Base-by-base conservation (phyloP, 2,113 vertebrate species). In the Elaphurus davidianus region DNA sequence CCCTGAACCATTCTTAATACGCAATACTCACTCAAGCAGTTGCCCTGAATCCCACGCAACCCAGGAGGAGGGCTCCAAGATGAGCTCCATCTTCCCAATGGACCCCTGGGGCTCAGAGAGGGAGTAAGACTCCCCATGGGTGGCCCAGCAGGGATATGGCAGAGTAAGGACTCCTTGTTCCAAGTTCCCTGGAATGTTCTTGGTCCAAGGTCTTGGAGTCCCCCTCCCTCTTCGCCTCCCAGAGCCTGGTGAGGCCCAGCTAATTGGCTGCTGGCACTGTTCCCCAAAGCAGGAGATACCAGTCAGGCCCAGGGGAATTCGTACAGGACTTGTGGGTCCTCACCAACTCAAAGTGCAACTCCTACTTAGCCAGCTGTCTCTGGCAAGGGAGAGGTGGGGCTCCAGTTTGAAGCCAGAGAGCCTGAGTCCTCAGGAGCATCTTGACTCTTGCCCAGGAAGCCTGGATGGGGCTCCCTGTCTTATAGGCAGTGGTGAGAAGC, bases 11-110 rank as follows among this genome's bases (percentile, higher is more conserved):
- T 30, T 47, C 76, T 33, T 43, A 67, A 25, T 0, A 52, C 0
- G 0, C 1, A 23, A 1, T 1, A 16, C 0, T 1, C n/a, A n/a
- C 87, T 43, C 47, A 47, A 11, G n/a, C 19, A 33, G 27, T 25
- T 10, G 40, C 87, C 4, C 4, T 2, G 50, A 52, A 45, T 67
- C 30, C 60, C n/a, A 4, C 43, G 1, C 12, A 8, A 6, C 59
- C 40, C 12, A 5, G 45, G 16, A 71, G 27, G 45, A 1, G 36
- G 47, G 16, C 14, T 33, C 54, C 55, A 4, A 6, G 47, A 30
- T 64, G 40, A 64, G 54, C 6, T 23, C 57, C 15, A 5, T 50
- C 59, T 43, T 81, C 45, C 57, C 40, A 54, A 27, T 62, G 27
- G 55, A 54, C 21, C 10, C 45, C 43, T 59, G 40, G 43, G 13